phyloP scores from a whole-genome alignment of 2,113 vertebrate species.

The Plecturocebus donacophilus region DNA sequence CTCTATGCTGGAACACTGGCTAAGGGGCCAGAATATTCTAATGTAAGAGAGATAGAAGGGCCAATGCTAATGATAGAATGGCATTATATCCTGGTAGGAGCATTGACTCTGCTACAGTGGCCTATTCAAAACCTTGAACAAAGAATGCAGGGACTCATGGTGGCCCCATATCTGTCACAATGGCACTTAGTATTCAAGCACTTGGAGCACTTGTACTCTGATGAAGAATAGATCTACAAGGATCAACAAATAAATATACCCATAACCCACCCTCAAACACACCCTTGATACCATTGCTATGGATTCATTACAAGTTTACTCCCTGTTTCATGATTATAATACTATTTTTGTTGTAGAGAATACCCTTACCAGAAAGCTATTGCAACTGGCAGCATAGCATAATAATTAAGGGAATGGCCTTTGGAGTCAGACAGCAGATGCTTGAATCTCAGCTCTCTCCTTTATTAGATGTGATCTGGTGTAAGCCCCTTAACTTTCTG shows the following conservation, averaged over 20 bases:
- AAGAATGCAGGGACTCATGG: not conserved
- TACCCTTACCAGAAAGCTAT: not conserved
- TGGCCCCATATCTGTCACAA: not conserved
- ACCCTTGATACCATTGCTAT: not conserved
- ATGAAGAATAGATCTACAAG: not conserved
- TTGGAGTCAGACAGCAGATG: not conserved
- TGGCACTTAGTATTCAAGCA: not conserved
- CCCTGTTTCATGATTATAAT: not conserved
- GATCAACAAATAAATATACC: not conserved
- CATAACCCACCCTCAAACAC: not conserved
- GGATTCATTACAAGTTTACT: not conserved
- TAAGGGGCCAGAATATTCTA: not conserved
- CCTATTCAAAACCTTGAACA: not conserved
- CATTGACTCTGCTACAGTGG: not conserved
- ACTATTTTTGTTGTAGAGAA: not conserved
- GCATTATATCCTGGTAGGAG: not conserved
- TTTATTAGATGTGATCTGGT: not conserved
- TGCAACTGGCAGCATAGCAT: not conserved
- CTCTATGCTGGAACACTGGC: not conserved
- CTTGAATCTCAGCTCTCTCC: not conserved
- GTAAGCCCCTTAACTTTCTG: not conserved
- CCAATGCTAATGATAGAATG: not conserved
- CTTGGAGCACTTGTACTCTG: not conserved
- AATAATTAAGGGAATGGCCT: not conserved
- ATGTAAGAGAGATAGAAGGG: not conserved